phyloP scores from a whole-genome alignment of 2,797 vertebrate species.

The Lutjanus campechanus region DNA sequence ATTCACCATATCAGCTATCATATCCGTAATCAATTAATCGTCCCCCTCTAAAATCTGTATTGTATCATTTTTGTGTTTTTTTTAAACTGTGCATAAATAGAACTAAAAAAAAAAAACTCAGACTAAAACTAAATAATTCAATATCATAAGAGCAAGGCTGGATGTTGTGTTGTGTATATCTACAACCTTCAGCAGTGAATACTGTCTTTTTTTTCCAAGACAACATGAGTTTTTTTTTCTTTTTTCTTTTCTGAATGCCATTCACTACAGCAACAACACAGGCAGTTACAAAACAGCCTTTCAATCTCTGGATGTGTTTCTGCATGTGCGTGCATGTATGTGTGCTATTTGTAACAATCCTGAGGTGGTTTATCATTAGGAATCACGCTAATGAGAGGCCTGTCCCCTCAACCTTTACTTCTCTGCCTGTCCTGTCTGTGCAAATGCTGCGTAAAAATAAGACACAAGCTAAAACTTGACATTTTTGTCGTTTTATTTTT shows the following conservation, averaged over 20 bases:
- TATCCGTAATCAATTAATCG: too few species aligned
- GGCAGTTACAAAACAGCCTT: constrained; percentile 31
- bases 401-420: constrained; percentile 36
- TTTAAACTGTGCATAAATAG: too few species aligned
- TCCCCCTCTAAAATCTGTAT: too few species aligned
- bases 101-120: too few species aligned
- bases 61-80: too few species aligned
- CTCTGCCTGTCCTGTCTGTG: background rate
- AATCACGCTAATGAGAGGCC: constrained; percentile 22
- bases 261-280: constrained; percentile 42
- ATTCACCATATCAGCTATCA: too few species aligned
- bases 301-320: constrained; percentile 15
- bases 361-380: constrained; percentile 21
- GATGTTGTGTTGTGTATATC: constrained; percentile 1
- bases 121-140: background rate
- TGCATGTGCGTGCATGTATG: constrained; percentile 5
- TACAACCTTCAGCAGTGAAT: constrained; percentile 30
- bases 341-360: constrained; percentile 12
- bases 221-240: background rate
- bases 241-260: background rate
- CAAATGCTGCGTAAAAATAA: constrained; percentile 28
- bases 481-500: background rate
- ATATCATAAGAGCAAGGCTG: constrained; percentile 18
- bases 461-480: constrained; percentile 6
- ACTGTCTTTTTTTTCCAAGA: constrained; percentile 3